phyloP scores from a whole-genome alignment of 2,797 vertebrate genomes.

The Poecilia gillii region DNA sequence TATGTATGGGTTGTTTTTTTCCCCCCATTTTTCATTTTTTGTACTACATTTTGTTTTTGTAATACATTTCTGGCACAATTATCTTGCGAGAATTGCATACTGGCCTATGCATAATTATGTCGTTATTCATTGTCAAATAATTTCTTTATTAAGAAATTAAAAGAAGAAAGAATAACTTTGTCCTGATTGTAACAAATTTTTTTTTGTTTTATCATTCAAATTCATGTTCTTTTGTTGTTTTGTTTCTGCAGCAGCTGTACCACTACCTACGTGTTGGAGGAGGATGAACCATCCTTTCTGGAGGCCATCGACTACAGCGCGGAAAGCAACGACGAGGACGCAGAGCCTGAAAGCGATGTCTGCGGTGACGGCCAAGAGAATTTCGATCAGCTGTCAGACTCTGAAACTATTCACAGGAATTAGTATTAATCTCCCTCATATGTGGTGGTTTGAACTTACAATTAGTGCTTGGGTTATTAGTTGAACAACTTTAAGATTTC shows the following conservation, averaged over 20 bases:
- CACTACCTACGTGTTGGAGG: conserved; percentile 93
- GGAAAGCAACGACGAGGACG: conserved; percentile 90
- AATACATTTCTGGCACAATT: not conserved
- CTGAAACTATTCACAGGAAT: conserved; percentile 82
- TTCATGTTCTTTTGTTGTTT: not conserved
- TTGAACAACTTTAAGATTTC: conserved; percentile 23
- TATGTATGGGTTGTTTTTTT: not conserved
- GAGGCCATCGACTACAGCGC: conserved; percentile 99
- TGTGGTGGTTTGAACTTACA: conserved; percentile 23
- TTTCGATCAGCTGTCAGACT: conserved; percentile 86
- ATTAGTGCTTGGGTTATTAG: conserved; percentile 20
- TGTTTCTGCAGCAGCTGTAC: conserved; percentile 82
- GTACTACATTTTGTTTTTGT: too few species aligned
- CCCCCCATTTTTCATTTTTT: not conserved
- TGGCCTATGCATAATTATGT: not conserved
- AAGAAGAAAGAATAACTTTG: too few species aligned
- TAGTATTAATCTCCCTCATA: conserved; percentile 9
- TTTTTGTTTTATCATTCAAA: not conserved
- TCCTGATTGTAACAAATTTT: not conserved
- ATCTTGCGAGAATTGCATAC: not conserved
- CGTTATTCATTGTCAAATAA: not conserved
- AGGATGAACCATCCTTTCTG: conserved; percentile 94
- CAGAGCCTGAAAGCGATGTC: conserved; percentile 85
- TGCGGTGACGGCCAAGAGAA: conserved; percentile 82
- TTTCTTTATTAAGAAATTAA: not conserved